Base-by-base conservation (phyloP, 2,113 vertebrate genomes). In the Oncorhynchus keta region DNA sequence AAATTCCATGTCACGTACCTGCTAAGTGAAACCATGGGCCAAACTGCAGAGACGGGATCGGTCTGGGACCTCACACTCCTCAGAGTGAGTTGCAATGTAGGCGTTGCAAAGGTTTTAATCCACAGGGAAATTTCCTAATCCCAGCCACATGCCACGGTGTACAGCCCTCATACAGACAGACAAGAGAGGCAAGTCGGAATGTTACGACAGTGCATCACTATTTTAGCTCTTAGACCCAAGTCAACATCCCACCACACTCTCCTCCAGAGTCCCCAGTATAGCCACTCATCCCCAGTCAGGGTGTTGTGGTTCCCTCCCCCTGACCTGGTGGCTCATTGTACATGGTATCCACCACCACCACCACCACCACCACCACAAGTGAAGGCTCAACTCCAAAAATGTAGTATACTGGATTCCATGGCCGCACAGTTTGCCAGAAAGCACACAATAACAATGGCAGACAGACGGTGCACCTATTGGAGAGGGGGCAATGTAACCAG, bases 51-150 rank as follows among this genome's bases (percentile, higher is more conserved):
- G 79, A 55, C 51, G 65, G 49, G 49, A 72, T 72, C 78, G 72
- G 78, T 62, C 81, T 84, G 81, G 79, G 74, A 81, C 70, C 81
- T 74, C 77, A 45, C 39, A 45, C 68, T 75, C 80, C 45, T 73
- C 79, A 79, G 11, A 80, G 69, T 80, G 20, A 81, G 84, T 81
- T 77, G 84, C 78, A 82, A 74, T 86, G 69, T 74, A 90, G 76
- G 83, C 80, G 79, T 83, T 81, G 82, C 78, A 89, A 87, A 86
- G 90, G 85, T 84, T 90, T 90, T 94, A 94, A 94, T 93, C 92
- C 93, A 90, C 91, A 90, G 48, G 90, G 90, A 91, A 94, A 94
- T 93, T 77, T 84, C 73, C 81, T 94, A 94, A 94, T 93, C 92
- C 91, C 82, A 91, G 91, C 92, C 93, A 91, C 93, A 94, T 94